A percentile compares a stretch with the other conserved stretches of the same genome.
Evolutionary conservation across 2,113 vertebrate genomes (phyloP).

Genomic region (Heterotis niloticus): DNA sequence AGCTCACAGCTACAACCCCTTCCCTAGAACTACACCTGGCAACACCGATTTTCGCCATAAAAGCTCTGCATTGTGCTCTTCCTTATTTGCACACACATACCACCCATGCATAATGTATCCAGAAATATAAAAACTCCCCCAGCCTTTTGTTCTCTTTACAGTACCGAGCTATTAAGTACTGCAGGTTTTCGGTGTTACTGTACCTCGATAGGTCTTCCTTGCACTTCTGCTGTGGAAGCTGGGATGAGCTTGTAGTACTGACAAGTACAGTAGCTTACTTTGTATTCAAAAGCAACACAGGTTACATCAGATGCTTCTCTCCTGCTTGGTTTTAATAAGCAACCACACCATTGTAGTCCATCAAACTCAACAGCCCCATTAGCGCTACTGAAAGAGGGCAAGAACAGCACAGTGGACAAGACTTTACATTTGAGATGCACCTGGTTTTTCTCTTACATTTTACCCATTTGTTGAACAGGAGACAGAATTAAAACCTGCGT

Average conservation of each 20-base stretch:
- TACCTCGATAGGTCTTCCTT: slow-evolving; percentile 45
- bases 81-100: slow-evolving; percentile 1
- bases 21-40: too few species aligned
- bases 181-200: slow-evolving; percentile 39
- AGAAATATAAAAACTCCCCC: slow-evolving; percentile 18
- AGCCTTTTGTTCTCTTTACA: slow-evolving; percentile 28
- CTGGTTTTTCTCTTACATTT: too few species aligned
- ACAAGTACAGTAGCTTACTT: slow-evolving; percentile 38
- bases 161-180: slow-evolving; percentile 46
- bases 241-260: slow-evolving; percentile 51
- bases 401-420: too few species aligned
- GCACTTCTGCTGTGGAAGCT: slow-evolving; percentile 48
- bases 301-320: slow-evolving; percentile 51
- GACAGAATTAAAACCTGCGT: too few species aligned
- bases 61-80: neutral
- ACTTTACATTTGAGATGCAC: too few species aligned
- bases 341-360: slow-evolving; percentile 38
- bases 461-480: too few species aligned
- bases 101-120: neutral
- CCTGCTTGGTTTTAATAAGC: slow-evolving; percentile 49
- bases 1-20: too few species aligned
- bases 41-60: neutral
- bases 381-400: too few species aligned
- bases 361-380: too few species aligned
- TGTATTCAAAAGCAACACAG: slow-evolving; percentile 63